phyloP scores from a whole-genome alignment of 2,888 invertebrate genomes.

The Chrysopilus asiliformis region DNA sequence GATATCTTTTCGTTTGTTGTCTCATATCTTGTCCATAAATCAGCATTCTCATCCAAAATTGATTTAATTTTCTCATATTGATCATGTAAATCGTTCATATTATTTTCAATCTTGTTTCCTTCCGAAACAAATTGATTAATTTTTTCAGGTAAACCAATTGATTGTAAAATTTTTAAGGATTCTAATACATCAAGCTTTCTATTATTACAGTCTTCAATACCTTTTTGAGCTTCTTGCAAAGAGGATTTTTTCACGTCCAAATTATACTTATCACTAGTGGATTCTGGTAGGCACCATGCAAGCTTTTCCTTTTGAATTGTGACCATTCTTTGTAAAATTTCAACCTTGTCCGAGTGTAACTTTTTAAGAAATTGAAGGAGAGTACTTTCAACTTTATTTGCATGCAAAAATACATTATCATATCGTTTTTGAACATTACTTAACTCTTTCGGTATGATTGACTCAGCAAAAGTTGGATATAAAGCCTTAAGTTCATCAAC shows the following conservation, averaged over 20 bases:
- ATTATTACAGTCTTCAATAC: conserved; percentile 54
- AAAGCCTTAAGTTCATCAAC: conserved; percentile 56
- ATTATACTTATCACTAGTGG: conserved; percentile 80
- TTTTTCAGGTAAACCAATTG: conserved; percentile 59
- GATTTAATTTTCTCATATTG: conserved; percentile 53
- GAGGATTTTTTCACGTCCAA: conserved; percentile 81
- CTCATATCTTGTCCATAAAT: conserved; percentile 72
- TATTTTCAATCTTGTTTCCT: conserved; percentile 53
- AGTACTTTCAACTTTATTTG: conserved; percentile 68
- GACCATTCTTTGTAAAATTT: conserved; percentile 66
- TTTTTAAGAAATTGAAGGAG: conserved; percentile 73
- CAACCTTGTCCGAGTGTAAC: conserved; percentile 71
- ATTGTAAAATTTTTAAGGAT: conserved; percentile 54
- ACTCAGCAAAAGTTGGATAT: conserved; percentile 67
- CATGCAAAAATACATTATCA: conserved; percentile 62
- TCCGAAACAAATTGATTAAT: conserved; percentile 53
- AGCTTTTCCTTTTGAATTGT: conserved; percentile 76
- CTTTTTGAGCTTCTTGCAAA: conserved; percentile 58
- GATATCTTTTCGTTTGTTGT: conserved; percentile 57
- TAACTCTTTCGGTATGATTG: conserved; percentile 66
- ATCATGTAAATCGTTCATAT: conserved; percentile 54
- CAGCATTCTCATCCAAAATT: conserved; percentile 54
- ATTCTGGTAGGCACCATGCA: conserved; percentile 81
- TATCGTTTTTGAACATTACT: conserved; percentile 71
- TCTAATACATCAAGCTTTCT: conserved; percentile 54